Base-by-base conservation (phyloP, 2,888 invertebrate species). In the Didymodactylos carnosus region DNA sequence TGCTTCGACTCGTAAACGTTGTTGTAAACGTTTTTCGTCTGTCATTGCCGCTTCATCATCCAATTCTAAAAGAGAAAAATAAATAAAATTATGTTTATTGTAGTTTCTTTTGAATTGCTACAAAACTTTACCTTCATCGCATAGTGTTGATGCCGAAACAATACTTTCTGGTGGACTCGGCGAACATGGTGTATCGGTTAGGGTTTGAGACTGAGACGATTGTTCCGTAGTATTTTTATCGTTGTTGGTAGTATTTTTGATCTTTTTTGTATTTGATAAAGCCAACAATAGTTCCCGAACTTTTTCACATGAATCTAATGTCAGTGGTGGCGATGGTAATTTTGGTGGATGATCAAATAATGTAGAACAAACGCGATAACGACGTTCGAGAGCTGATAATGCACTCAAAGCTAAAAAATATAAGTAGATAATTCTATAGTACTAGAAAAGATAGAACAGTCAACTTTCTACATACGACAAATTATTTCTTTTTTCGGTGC, bases 1-100 rank as follows among this genome's bases (percentile, higher is more conserved):
- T 70, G 49, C n/a, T 74, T 71, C 13, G 53, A 71, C 39, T 69
- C 43, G 29, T 72, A 69, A n/a, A 53, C 72, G 46, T 46, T 46
- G 41, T 72, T 53, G 19, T 72, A 39, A 25, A 25, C 39, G 11
- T 70, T n/a, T n/a, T 14, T n/a, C 7, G 70, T 13, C 14, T 25
- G 40, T 8, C 39, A 16, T 53, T 69, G 40, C 10, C 43, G 27
- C 13, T 62, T 62, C 41, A 62, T 35, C 27, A 46, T 46, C 16
- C 69, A 40, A 46, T 46, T 16, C 46, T 46, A 16, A n/a, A n/a
- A n/a, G n/a, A n/a, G n/a, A n/a, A n/a, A n/a, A n/a, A n/a, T n/a
- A n/a, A n/a, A n/a, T n/a, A n/a, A n/a, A n/a, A n/a, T n/a, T n/a
- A n/a, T n/a, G n/a, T n/a, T n/a, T n/a, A n/a, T n/a, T n/a, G n/a